Evolutionary conservation across 2,113 vertebrate genomes (phyloP), one percentile per base, ranked within the genome.

Genomic region (Forbesichthys papilliferus): DNA sequence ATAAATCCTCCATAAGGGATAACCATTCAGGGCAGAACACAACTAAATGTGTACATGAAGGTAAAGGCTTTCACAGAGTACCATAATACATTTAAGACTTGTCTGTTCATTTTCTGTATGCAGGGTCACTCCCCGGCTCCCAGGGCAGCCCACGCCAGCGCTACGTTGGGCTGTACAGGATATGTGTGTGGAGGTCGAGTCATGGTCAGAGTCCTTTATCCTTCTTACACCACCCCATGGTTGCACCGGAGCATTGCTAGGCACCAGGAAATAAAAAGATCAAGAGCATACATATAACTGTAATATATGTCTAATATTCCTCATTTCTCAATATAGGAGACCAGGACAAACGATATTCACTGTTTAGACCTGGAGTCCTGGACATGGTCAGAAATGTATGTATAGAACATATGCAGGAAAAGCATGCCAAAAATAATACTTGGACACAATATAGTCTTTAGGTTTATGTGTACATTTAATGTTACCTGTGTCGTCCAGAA

Each of bases 351-450:
- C 87, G 96, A 98, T 81, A 89, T 98, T 72, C 94, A 96, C 87
- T 96, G 89, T 86, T 86, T 99, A 63, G 94, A 98, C 80, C 88
- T 99, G 76, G 92, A 96, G 66, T 89, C 95, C 1, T 96, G 95
- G 96, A 93, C 90, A 7, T 99, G 96, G 97, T 94, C 96, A 84
- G 95, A 96, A 93, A 94, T 95, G 96, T 98, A 86, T 27, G 93
- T 62, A 18, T 20, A 18, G 9, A 58, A 56, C 54, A n/a, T 18
- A 11, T 58, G 10, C 56, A 4, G 3, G 56, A 27, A 58, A 18
- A 58, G 10, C 10, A 16, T 33, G 10, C 11, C 14, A 4, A 9
- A 58, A 18, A 27, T 49, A 52, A 51, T 51, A 51, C 13, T 51
- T 11, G 13, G 13, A 51, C 13, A 51, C 10, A 13, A 13, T 11